These are phyloP conservation scores for Psilanteris sp. DNA, from an alignment of 1,140 invertebrate species.

Conservation along the genomic window DNA sequence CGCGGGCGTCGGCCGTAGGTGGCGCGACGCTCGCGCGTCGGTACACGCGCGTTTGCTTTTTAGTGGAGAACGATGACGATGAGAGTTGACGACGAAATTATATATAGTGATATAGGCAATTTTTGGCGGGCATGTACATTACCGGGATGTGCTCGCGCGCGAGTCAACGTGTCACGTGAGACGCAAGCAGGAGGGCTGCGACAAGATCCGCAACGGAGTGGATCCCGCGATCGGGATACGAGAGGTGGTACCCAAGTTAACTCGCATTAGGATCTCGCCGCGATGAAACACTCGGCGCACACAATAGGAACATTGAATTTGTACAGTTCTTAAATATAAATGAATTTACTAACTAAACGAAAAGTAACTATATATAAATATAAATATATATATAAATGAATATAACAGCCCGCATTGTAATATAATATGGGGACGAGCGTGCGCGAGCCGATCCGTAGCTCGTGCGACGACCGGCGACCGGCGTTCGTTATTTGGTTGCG, in stretches of 20 bases:
- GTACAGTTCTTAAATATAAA: slow-evolving; percentile 80
- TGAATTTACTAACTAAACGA: slow-evolving; percentile 78
- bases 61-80: slow-evolving; percentile 50
- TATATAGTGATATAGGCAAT: slow-evolving; percentile 78
- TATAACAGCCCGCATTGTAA: slow-evolving; percentile 74
- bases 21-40: slow-evolving; percentile 41
- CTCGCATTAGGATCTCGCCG: slow-evolving; percentile 52
- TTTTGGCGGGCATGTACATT: slow-evolving; percentile 80
- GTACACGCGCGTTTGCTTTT: slow-evolving; percentile 68
- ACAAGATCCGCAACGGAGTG: slow-evolving; percentile 43
- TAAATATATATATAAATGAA: slow-evolving; percentile 68
- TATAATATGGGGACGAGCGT: slow-evolving; percentile 53
- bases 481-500: no score
- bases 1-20: no score
- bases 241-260: slow-evolving; percentile 54
- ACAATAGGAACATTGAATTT: slow-evolving; percentile 80
- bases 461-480: no score
- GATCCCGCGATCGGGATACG: slow-evolving; percentile 46
- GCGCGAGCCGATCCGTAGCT: slow-evolving; percentile 36
- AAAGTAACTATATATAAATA: slow-evolving; percentile 74
- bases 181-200: slow-evolving; percentile 48
- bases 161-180: slow-evolving; percentile 62
- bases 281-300: slow-evolving; percentile 73
- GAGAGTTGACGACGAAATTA: slow-evolving; percentile 61
- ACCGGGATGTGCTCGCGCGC: slow-evolving; percentile 66